These are phyloP conservation scores for Chaetodon auriga DNA, from an alignment of 2,113 vertebrate species.

Conservation along the genomic window DNA sequence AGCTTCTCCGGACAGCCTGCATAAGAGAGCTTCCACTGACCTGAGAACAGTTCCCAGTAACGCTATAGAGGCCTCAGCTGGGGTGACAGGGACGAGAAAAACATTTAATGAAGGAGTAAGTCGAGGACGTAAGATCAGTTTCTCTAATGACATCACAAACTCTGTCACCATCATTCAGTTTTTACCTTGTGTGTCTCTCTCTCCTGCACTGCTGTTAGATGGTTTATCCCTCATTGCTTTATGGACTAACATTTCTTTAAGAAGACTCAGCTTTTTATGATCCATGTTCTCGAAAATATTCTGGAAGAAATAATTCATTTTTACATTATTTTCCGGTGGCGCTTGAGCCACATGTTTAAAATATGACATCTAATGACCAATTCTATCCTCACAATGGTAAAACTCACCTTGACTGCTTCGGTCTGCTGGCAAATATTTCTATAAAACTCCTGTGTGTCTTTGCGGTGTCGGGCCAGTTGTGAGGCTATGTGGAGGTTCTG, in stretches of 20 bases:
- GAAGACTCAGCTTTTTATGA: constrained; percentile 65
- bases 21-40: constrained; percentile 78
- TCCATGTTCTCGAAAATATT: constrained; percentile 84
- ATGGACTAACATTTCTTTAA: constrained; percentile 66
- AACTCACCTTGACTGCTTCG: constrained; percentile 85
- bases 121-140: neutral
- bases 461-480: constrained; percentile 90
- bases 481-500: constrained; percentile 92
- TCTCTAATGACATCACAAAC: neutral
- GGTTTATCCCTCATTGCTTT: constrained; percentile 62
- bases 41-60: constrained; percentile 78
- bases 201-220: constrained; percentile 17
- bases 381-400: neutral
- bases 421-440: constrained; percentile 84
- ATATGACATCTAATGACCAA: neutral
- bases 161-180: neutral
- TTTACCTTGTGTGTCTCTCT: constrained; percentile 69
- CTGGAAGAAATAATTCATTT: constrained; percentile 68
- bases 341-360: neutral
- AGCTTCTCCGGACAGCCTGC: constrained; percentile 66
- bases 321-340: neutral
- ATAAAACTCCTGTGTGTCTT: constrained; percentile 88
- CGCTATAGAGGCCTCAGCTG: constrained; percentile 66
- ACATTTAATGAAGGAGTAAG: neutral
- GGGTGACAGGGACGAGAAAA: neutral